phyloP scores from a whole-genome alignment of 2,113 vertebrate genomes.

The Peromyscus maniculatus region DNA sequence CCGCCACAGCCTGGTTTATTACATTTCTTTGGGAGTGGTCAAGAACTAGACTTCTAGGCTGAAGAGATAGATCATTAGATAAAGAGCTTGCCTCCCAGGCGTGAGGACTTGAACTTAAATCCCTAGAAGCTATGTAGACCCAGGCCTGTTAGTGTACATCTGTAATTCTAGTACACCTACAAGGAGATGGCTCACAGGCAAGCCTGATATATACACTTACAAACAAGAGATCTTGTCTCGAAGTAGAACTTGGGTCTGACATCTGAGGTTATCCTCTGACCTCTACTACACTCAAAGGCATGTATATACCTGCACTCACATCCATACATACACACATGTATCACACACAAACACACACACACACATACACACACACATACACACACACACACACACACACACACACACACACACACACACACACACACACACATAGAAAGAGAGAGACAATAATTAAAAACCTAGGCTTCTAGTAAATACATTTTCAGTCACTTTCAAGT shows the following conservation, averaged over 20 bases:
- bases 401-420: too few species aligned
- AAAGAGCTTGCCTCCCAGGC: background rate
- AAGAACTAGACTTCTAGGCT: background rate
- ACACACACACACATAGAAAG: background rate
- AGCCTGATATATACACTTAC: background rate
- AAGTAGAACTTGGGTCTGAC: background rate
- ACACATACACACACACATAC: too few species aligned
- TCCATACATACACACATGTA: background rate
- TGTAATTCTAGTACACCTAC: background rate
- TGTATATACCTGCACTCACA: background rate
- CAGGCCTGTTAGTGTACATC: background rate
- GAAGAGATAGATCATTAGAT: background rate
- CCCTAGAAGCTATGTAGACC: background rate
- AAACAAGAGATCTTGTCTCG: background rate
- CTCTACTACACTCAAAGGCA: background rate
- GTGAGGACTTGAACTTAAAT: background rate
- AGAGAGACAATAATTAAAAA: background rate
- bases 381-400: background rate
- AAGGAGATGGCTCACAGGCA: background rate
- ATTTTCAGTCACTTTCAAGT: conserved; percentile 23
- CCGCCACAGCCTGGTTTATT: background rate
- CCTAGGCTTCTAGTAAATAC: background rate
- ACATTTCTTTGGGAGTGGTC: background rate
- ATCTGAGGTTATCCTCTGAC: background rate
- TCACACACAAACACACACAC: background rate